A percentile compares a stretch with the other conserved stretches of the same genome.
These are phyloP conservation scores for Chloropsis hardwickii DNA, from an alignment of 2,113 vertebrate species.

Conservation along the genomic window DNA sequence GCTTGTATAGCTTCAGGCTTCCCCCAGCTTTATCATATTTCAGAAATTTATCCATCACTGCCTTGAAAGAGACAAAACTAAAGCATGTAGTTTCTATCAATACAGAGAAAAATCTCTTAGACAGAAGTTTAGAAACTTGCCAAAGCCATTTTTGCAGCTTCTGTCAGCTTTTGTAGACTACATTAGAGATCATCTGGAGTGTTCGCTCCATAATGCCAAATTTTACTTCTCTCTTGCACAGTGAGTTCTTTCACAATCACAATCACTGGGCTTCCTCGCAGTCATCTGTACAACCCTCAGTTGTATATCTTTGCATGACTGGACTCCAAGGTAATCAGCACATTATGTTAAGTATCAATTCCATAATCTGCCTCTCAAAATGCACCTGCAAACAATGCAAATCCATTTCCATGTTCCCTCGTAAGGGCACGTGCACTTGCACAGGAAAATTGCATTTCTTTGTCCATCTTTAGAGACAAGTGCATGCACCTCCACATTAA, in stretches of 20 bases:
- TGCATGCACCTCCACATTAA: background rate
- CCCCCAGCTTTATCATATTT: constrained; percentile 19
- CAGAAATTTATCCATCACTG: constrained; percentile 54
- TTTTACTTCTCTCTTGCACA: background rate
- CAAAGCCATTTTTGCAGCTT: constrained; percentile 58
- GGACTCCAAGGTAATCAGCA: background rate
- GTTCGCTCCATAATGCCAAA: constrained; percentile 26
- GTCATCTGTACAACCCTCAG: background rate
- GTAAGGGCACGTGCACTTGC: accelerated
- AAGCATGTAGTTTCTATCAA: constrained; percentile 50
- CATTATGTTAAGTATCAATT: background rate
- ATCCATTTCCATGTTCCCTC: background rate
- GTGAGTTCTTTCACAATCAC: background rate
- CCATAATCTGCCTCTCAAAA: constrained; percentile 12
- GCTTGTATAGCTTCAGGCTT: constrained; percentile 45
- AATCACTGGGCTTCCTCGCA: background rate
- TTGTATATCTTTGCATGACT: background rate
- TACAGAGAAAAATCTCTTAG: constrained; percentile 23
- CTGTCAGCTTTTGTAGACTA: constrained; percentile 50
- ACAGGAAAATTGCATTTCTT: background rate
- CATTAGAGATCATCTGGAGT: constrained; percentile 54
- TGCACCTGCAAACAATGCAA: constrained; percentile 14
- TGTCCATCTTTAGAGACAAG: background rate
- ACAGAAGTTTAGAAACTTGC: constrained; percentile 57
- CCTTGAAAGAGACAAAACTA: constrained; percentile 58